Conservation (phyloP, 2,797 vertebrate species). For the Rhinatrema bivittatum region DNA sequence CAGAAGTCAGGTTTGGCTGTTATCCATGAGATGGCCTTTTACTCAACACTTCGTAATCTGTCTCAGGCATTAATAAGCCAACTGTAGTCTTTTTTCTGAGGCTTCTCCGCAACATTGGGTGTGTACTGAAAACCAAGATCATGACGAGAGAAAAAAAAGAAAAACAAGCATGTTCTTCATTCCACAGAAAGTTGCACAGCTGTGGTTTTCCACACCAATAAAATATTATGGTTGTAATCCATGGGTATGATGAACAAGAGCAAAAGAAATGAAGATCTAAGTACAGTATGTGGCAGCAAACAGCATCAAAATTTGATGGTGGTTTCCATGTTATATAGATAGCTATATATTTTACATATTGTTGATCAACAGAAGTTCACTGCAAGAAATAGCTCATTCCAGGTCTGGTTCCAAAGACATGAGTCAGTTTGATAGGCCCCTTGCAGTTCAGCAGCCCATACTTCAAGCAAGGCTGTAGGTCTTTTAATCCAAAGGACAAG, state of each 20-base stretch:
- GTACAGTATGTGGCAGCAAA: slow-evolving; percentile 48
- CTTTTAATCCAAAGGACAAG: slow-evolving; percentile 60
- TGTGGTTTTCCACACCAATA: slow-evolving; percentile 41
- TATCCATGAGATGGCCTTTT: slow-evolving; percentile 30
- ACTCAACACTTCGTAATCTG: too few relatives aligned
- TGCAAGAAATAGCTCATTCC: slow-evolving; percentile 56
- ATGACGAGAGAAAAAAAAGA: slow-evolving; percentile 36
- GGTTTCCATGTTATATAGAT: slow-evolving; percentile 53
- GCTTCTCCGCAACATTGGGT: slow-evolving; percentile 21
- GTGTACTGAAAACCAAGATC: slow-evolving; percentile 10
- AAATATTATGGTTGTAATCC: slow-evolving; percentile 52
- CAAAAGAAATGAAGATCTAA: slow-evolving; percentile 24
- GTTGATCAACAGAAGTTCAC: slow-evolving; percentile 41
- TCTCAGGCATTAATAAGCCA: slow-evolving; percentile 23
- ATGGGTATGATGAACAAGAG: slow-evolving; percentile 30
- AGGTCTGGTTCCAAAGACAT: slow-evolving; percentile 39
- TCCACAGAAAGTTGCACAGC: slow-evolving; percentile 37
- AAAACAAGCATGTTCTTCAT: slow-evolving; percentile 39
- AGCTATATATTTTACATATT: slow-evolving; percentile 57
- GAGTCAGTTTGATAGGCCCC: slow-evolving; percentile 61
- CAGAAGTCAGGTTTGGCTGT: slow-evolving; percentile 32
- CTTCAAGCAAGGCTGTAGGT: slow-evolving; percentile 59
- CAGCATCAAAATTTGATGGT: slow-evolving; percentile 39
- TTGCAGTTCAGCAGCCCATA: slow-evolving; percentile 56
- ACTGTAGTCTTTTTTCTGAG: slow-evolving; percentile 4